Base-by-base conservation (phyloP, 2,888 invertebrate genomes). In the Flexamia atlantica region DNA sequence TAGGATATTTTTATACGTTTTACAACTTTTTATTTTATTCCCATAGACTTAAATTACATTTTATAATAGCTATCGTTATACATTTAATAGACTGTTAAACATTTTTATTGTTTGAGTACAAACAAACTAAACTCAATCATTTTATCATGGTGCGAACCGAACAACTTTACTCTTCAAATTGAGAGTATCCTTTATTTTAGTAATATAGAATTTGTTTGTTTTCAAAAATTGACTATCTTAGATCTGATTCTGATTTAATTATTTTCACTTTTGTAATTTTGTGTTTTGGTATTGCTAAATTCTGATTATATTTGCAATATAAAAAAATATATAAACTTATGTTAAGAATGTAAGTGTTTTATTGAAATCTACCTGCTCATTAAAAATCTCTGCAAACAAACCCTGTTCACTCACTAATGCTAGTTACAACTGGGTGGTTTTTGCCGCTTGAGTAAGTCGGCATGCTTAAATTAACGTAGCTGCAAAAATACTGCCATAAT, bases 281-380 rank as follows among this genome's bases (percentile, higher is more conserved):
- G 64, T 64, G 40, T 72, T 68, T 40, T 40, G 68, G 72, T 72
- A 72, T 76, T 76, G 42, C 76, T 46, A 76, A 76, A 76, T 76
- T 76, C n/a, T 14, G 40, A 46, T 76, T 76, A 76, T 50, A 46
- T 76, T 64, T 46, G 25, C 42, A 46, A 76, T 76, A 46, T 76
- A 23, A 76, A 25, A 28, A 76, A 76, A 76, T 76, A 76, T 46
- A 76, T 76, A 46, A 23, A 76, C 40, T 42, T 40, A 40, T 46
- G 76, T 76, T 76, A 76, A 76, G 76, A 36, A 76, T 25, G 36
- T 76, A 23, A 7, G 17, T 23, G 1, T 53, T 53, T 53, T 23
- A n/a, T 53, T 53, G n/a, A 46, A 4, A 46, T 46, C 36, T 9
- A 36, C 9, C 36, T 36, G n/a, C n/a, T n/a, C n/a, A n/a, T n/a